phyloP scores from a whole-genome alignment of 1,140 invertebrate genomes.

The Coelopa frigida region DNA sequence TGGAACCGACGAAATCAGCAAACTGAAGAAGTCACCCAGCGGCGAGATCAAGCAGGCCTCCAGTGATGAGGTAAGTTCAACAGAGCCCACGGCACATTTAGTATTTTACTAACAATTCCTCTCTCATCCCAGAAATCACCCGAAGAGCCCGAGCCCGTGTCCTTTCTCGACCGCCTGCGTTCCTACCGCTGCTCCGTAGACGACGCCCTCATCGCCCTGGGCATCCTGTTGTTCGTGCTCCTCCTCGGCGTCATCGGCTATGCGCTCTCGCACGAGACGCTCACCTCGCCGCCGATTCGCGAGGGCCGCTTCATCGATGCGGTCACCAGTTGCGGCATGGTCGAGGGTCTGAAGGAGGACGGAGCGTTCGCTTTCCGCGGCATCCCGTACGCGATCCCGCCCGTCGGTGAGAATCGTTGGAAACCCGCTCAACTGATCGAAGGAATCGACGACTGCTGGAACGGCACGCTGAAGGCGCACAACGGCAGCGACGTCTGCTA shows the following conservation, averaged over 20 bases:
- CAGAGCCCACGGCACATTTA: not conserved
- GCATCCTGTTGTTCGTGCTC: conserved; percentile 53
- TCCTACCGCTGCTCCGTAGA: conserved; percentile 44
- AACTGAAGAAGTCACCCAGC: conserved; percentile 52
- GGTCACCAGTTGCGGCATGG: conserved; percentile 66
- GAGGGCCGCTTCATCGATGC: conserved; percentile 65
- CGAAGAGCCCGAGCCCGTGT: conserved; percentile 35
- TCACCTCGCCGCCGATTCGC: conserved; percentile 48
- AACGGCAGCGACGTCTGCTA: conserved; percentile 58
- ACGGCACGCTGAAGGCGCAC: conserved; percentile 62
- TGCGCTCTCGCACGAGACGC: conserved; percentile 52
- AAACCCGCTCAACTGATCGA: conserved; percentile 59
- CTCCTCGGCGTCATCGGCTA: conserved; percentile 57
- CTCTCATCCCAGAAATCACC: conserved; percentile 25
- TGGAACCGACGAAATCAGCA: conserved; percentile 58
- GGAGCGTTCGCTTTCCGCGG: conserved; percentile 73
- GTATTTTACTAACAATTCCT: not conserved
- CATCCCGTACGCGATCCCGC: conserved; percentile 78
- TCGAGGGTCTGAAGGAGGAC: conserved; percentile 69
- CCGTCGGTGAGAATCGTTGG: conserved; percentile 63
- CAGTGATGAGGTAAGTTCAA: conserved; percentile 13
- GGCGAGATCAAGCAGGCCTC: conserved; percentile 44
- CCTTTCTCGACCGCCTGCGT: conserved; percentile 28
- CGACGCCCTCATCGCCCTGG: conserved; percentile 48
- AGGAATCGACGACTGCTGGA: conserved; percentile 70